Conservation (phyloP, 2,888 invertebrate genomes). For the Lepidocyrtinus sp. region DNA sequence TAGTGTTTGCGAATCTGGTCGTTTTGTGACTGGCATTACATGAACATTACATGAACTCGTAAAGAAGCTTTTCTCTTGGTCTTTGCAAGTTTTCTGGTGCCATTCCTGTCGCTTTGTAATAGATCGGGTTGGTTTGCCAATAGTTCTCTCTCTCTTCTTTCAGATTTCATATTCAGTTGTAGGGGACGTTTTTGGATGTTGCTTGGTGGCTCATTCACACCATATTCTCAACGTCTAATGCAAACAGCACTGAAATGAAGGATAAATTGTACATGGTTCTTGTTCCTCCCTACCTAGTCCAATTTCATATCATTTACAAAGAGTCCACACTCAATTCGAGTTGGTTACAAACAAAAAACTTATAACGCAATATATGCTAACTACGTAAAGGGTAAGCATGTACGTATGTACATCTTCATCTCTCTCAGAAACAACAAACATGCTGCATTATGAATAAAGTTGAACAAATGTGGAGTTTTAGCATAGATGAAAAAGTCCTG, state of each 20-base stretch:
- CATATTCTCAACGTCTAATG: conserved; percentile 3
- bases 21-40: background rate
- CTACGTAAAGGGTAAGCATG: no score
- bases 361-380: background rate
- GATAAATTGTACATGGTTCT: background rate
- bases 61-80: no score
- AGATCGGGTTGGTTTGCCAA: background rate
- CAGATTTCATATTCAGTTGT: background rate
- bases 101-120: background rate
- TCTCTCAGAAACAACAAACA: background rate
- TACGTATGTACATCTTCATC: background rate
- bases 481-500: conserved; percentile 6
- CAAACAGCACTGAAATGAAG: background rate
- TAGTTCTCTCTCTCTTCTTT: background rate
- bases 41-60: no score
- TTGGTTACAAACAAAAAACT: background rate
- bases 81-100: no score
- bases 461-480: background rate
- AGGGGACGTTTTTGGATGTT: conserved; percentile 36
- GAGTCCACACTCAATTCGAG: conserved; percentile 1
- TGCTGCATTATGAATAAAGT: background rate
- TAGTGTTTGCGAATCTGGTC: background rate
- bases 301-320: conserved; percentile 2
- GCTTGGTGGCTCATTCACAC: conserved; percentile 37
- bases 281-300: conserved; percentile 1